Conservation (phyloP, 2,113 vertebrate genomes). For the Thamnaconus septentrionalis region DNA sequence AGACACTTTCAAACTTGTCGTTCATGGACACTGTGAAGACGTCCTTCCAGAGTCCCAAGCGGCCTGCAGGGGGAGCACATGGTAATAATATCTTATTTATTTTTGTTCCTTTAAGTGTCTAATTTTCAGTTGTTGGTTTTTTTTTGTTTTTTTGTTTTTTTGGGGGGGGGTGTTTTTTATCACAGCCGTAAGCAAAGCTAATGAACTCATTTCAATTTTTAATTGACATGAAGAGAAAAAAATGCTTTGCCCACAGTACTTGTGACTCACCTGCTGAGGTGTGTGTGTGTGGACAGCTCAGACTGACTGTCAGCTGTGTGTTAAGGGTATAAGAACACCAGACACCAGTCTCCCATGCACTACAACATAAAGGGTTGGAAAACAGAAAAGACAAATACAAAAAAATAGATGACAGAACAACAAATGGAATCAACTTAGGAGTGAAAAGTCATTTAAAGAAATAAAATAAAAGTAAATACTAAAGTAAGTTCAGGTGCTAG, state of each 20-base stretch:
- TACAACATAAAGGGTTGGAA: slow-evolving; percentile 83
- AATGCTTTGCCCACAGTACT: neutral
- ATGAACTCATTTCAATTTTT: too few species aligned
- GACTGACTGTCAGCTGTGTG: slow-evolving; percentile 37
- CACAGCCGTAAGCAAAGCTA: too few species aligned
- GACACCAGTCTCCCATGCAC: slow-evolving; percentile 83
- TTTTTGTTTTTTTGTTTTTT: too few species aligned
- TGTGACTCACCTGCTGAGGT: slow-evolving; percentile 45
- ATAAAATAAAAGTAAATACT: slow-evolving; percentile 9
- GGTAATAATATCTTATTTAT: too few species aligned
- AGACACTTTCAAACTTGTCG: slow-evolving; percentile 93
- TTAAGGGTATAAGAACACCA: neutral
- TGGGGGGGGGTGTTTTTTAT: too few species aligned
- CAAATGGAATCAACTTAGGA: neutral
- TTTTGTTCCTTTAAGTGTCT: too few species aligned
- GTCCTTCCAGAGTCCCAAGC: slow-evolving; percentile 96
- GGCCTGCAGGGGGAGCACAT: slow-evolving; percentile 72
- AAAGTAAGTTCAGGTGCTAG: neutral
- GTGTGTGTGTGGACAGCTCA: slow-evolving; percentile 17
- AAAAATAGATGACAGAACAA: slow-evolving; percentile 42
- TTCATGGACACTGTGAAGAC: slow-evolving; percentile 99
- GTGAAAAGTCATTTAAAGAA: neutral
- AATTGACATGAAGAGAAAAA: too few species aligned
- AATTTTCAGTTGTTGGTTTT: too few species aligned
- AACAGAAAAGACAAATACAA: slow-evolving; percentile 39